Percentiles rank a stretch among this genome's conserved stretches.
Conservation (phyloP, 2,113 vertebrate genomes). For the Sclerurus mexicanus region DNA sequence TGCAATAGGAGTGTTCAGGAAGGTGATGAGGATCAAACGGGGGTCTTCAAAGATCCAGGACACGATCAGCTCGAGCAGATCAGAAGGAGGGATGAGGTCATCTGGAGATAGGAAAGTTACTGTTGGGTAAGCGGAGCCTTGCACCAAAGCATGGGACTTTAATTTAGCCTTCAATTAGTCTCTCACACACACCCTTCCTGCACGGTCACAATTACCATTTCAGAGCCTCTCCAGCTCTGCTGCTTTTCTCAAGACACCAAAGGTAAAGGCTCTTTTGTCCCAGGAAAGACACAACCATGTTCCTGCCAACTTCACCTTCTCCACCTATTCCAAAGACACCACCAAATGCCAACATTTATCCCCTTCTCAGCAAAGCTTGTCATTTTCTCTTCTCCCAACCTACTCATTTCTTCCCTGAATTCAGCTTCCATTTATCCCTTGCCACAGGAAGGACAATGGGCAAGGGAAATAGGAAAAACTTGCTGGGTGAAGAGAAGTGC, state of each 20-base stretch:
- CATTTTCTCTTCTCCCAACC: neutral
- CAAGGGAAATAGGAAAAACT: neutral
- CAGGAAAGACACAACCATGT: neutral
- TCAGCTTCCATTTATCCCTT: neutral
- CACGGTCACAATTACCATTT: neutral
- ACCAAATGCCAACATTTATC: neutral
- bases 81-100: slow-evolving; percentile 89
- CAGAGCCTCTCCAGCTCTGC: neutral
- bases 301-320: neutral
- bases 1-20: slow-evolving; percentile 89
- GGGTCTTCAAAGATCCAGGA: slow-evolving; percentile 94
- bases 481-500: neutral
- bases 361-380: neutral
- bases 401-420: neutral
- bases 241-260: neutral
- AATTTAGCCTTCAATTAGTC: neutral
- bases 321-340: neutral
- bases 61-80: slow-evolving; percentile 92
- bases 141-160: neutral
- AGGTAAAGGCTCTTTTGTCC: neutral
- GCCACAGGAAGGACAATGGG: neutral
- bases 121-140: neutral
- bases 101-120: slow-evolving; percentile 67
- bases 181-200: neutral
- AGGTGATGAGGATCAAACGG: slow-evolving; percentile 89